Evolutionary conservation across 1,140 invertebrate species (phyloP).

Genomic region (Eupristina koningsbergeri): DNA sequence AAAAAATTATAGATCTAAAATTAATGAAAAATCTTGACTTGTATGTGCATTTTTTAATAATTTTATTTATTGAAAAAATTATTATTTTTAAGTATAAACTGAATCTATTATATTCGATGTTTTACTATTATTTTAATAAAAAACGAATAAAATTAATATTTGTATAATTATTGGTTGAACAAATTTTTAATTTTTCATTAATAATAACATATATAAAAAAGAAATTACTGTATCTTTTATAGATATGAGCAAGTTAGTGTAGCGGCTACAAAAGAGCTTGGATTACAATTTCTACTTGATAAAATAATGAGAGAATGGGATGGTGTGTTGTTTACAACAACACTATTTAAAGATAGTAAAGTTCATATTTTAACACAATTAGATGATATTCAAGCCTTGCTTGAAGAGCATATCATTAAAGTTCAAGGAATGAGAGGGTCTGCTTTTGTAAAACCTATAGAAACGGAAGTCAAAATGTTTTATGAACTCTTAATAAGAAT

Average conservation of each 20-base stretch:
- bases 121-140: no score
- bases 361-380: conserved; percentile 85
- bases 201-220: conserved; percentile 3
- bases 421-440: conserved; percentile 92
- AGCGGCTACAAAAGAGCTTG: conserved; percentile 90
- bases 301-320: conserved; percentile 92
- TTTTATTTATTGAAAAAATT: no score
- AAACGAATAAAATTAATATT: not conserved
- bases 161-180: not conserved
- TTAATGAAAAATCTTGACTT: conserved; percentile 81
- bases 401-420: conserved; percentile 93
- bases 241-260: conserved; percentile 88
- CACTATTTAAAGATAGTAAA: conserved; percentile 85
- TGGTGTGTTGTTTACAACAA: conserved; percentile 81
- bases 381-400: conserved; percentile 88
- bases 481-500: conserved; percentile 85
- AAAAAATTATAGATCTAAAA: conserved; percentile 85
- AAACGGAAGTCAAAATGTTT: conserved; percentile 85
- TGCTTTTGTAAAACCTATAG: conserved; percentile 92
- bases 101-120: no score
- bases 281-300: conserved; percentile 83
- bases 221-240: not conserved
- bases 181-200: not conserved
- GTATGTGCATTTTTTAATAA: conserved; percentile 10
- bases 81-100: no score